Conservation (phyloP, 2,888 invertebrate genomes). For the Nomada ruficornis region DNA sequence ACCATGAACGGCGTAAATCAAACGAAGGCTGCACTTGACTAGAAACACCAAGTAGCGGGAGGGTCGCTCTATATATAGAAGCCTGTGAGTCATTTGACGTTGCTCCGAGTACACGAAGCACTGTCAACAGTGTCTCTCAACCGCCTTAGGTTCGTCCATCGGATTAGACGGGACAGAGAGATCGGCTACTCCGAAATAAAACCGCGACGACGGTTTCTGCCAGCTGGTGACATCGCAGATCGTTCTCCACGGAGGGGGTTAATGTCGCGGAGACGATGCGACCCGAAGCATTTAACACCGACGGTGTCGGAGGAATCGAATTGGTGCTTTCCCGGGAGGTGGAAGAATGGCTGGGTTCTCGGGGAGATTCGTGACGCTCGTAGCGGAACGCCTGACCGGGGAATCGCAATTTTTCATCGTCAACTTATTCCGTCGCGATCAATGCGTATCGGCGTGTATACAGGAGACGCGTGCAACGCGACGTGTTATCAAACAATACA, state of each 20-base stretch:
- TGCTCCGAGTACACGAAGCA: slow-evolving; percentile 68
- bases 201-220: slow-evolving; percentile 31
- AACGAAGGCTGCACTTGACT: slow-evolving; percentile 80
- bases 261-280: slow-evolving; percentile 20
- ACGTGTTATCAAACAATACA: slow-evolving; percentile 1
- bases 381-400: slow-evolving; percentile 19
- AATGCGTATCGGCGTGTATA: not conserved
- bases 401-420: slow-evolving; percentile 21
- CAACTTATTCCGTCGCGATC: slow-evolving; percentile 13
- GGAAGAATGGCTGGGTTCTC: slow-evolving; percentile 36
- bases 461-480: not conserved
- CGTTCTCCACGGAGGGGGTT: slow-evolving; percentile 40
- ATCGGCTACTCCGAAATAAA: not conserved
- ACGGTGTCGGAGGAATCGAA: slow-evolving; percentile 37
- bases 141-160: slow-evolving; percentile 33
- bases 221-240: slow-evolving; percentile 24
- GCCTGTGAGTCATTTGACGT: slow-evolving; percentile 77
- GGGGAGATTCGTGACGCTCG: slow-evolving; percentile 21
- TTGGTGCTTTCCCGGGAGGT: slow-evolving; percentile 13
- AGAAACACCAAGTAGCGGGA: slow-evolving; percentile 78
- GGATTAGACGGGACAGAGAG: not conserved
- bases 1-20: slow-evolving; percentile 79
- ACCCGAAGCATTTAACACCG: not conserved
- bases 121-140: slow-evolving; percentile 78
- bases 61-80: slow-evolving; percentile 77